Percentiles rank a stretch among this genome's conserved stretches.
Conservation (phyloP, 2,113 vertebrate species). For the Nothobranchius furzeri region DNA sequence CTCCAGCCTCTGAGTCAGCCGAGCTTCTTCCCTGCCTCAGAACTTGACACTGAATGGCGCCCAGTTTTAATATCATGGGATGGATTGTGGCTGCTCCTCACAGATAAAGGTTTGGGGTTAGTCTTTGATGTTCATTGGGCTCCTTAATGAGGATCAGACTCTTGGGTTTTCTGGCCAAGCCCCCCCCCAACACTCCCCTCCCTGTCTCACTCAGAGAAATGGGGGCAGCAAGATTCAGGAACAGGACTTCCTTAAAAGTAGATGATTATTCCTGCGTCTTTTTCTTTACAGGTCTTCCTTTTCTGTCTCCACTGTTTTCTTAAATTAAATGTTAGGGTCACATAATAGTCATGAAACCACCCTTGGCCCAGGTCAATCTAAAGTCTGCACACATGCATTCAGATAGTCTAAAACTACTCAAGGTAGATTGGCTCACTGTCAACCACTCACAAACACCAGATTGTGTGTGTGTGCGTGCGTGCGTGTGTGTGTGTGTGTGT, state of each 20-base stretch:
- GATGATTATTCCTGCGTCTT: not conserved
- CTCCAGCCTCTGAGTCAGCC: constrained; percentile 38
- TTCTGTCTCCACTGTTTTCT: constrained; percentile 15
- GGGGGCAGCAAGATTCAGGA: constrained; percentile 20
- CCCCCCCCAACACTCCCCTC: not conserved
- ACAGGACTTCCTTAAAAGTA: constrained; percentile 42
- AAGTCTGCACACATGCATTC: constrained; percentile 38
- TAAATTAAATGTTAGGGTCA: constrained; percentile 46
- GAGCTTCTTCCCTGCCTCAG: constrained; percentile 31
- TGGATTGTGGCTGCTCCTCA: constrained; percentile 63
- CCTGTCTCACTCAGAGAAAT: constrained; percentile 25
- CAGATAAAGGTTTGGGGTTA: constrained; percentile 63
- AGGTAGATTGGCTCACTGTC: constrained; percentile 12
- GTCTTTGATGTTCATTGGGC: constrained; percentile 73
- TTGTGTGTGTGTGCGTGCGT: constrained; percentile 27
- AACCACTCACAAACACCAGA: constrained; percentile 36
- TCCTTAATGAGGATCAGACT: constrained; percentile 75
- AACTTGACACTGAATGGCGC: constrained; percentile 56
- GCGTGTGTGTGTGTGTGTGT: not conserved
- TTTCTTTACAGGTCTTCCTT: constrained; percentile 6
- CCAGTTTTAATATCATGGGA: constrained; percentile 62
- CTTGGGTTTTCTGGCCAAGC: constrained; percentile 38
- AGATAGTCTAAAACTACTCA: constrained; percentile 38
- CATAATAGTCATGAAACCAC: constrained; percentile 1
- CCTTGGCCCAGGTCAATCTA: constrained; percentile 48